Evolutionary conservation across 2,113 vertebrate genomes (phyloP), one percentile per base, ranked within the genome.

Genomic region (Ornithorhynchus anatinus): DNA sequence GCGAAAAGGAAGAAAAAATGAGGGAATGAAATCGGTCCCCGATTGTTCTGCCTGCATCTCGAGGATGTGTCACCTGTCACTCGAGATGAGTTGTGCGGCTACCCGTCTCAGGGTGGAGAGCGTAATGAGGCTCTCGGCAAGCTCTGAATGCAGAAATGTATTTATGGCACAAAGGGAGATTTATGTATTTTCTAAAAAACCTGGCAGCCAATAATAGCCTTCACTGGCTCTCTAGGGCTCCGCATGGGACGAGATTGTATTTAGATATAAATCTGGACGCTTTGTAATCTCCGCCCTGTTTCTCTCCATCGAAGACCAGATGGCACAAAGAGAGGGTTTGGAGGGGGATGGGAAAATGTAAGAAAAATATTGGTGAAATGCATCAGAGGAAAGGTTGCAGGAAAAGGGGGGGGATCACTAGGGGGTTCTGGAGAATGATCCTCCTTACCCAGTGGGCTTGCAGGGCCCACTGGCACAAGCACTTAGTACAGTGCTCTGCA

Each of bases 111-210:
- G 91, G 90, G 90, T 91, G 87, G 90, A 88, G n/a, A n/a, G 88
- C 85, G 81, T 92, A 92, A 92, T 91, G 91, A 92, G 84, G 52
- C 89, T 54, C 80, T 88, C 80, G 81, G 80, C 89, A 79, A 88
- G 86, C 78, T 90, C 83, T 68, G 80, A 89, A 88, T 85, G 84
- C 84, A 91, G 87, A 84, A 89, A 88, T 81, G 83, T 90, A 89
- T 92, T 92, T 92, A 87, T 88, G 89, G 89, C 87, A 88, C 77
- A 80, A 82, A 88, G 74, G 74, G 85, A 92, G 91, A 92, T 91
- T 92, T 89, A 92, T 91, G n/a, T 72, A 87, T 86, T 93, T 91
- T 89, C 88, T 89, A 89, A 85, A 91, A 87, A 82, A 84, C 73
- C 84, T 90, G 89, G 75, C 89, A 91, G 86, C 87, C 88, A 90